These are phyloP conservation scores for Antigone vipio DNA, from an alignment of 2,113 vertebrate genomes.

Conservation along the genomic window DNA sequence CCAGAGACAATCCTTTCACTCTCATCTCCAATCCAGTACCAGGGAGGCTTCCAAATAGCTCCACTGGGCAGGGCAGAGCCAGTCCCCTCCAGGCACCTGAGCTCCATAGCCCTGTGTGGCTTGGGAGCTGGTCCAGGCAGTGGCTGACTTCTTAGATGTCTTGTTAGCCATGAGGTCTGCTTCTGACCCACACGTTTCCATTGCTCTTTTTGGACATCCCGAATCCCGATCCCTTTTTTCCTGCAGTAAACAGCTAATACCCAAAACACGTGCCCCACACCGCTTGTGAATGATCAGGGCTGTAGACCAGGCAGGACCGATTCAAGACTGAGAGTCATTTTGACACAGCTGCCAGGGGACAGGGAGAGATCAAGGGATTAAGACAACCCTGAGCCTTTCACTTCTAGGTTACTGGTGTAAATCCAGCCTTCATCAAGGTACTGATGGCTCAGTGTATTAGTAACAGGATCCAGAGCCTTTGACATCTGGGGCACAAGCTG, in stretches of 20 bases:
- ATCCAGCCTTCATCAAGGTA: background rate
- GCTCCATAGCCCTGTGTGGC: accelerated
- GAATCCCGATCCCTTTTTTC: background rate
- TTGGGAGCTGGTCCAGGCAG: background rate
- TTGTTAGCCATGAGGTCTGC: background rate
- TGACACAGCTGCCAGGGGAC: background rate
- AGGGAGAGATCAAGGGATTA: background rate
- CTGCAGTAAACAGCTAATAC: background rate
- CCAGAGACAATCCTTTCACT: conserved; percentile 59
- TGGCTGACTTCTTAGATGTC: background rate
- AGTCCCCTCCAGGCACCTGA: background rate
- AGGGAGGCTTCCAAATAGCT: background rate
- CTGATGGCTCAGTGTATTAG: background rate
- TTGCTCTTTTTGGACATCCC: background rate
- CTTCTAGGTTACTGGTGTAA: conserved; percentile 35
- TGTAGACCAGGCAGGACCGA: background rate
- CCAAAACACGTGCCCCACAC: accelerated
- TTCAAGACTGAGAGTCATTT: background rate
- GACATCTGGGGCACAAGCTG: background rate
- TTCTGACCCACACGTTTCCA: background rate
- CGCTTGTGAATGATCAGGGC: background rate
- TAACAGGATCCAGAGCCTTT: conserved; percentile 2
- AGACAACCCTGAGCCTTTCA: background rate
- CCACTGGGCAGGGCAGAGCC: background rate
- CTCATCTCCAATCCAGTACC: background rate